phyloP scores from a whole-genome alignment of 2,797 vertebrate genomes.

The Enoplosus armatus region DNA sequence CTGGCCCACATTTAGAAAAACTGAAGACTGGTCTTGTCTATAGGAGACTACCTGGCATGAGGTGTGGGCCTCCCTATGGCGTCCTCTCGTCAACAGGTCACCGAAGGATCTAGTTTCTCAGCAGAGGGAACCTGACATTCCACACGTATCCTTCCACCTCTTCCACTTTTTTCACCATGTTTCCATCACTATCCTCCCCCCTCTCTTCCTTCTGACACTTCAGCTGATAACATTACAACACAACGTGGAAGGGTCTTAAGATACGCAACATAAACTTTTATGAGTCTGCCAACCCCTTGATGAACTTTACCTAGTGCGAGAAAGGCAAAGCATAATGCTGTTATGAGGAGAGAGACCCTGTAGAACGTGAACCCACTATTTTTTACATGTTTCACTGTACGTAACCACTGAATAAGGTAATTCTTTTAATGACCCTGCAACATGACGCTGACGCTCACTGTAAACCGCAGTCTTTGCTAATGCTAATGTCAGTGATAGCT shows the following conservation, averaged over 20 bases:
- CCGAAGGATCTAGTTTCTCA: conserved; percentile 43
- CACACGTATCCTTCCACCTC: conserved; percentile 33
- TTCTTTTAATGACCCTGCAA: conserved; percentile 22
- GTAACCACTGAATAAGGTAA: conserved; percentile 10
- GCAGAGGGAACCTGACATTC: conserved; percentile 41
- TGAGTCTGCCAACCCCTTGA: conserved; percentile 79
- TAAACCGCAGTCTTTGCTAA: conserved; percentile 6
- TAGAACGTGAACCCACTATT: conserved; percentile 16
- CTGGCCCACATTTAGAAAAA: too few relatives aligned
- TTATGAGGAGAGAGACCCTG: background rate
- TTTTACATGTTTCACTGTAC: conserved; percentile 21
- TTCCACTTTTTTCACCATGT: conserved; percentile 19
- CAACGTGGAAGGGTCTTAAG: conserved; percentile 59
- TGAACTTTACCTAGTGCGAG: conserved; percentile 75
- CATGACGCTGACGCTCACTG: background rate
- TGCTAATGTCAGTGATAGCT: conserved; percentile 10
- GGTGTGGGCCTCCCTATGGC: background rate
- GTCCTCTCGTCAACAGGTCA: conserved; percentile 35
- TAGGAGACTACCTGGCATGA: background rate
- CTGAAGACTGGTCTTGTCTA: background rate
- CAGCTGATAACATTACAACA: conserved; percentile 69
- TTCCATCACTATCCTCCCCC: background rate
- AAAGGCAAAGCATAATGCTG: conserved; percentile 27
- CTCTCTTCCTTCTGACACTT: conserved; percentile 49
- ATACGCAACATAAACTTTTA: conserved; percentile 81